phyloP scores from a whole-genome alignment of 2,888 invertebrate genomes.

The Isotomurus palustris region DNA sequence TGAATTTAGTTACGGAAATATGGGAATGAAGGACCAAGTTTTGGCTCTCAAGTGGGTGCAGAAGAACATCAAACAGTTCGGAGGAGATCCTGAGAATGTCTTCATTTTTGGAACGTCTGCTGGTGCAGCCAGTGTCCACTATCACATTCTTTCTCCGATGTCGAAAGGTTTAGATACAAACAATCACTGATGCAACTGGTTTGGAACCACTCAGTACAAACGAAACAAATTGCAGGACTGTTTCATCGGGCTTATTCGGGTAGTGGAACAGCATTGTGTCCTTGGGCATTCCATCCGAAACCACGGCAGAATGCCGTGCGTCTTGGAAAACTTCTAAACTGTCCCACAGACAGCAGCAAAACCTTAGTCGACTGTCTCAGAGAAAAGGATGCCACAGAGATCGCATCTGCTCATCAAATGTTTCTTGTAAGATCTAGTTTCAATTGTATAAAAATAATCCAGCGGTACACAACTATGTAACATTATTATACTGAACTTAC shows the following conservation, averaged over 20 bases:
- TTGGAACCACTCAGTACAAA: background rate
- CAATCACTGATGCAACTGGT: background rate
- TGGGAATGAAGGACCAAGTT: constrained; percentile 28
- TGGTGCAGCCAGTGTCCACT: constrained; percentile 26
- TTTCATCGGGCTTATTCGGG: constrained; percentile 28
- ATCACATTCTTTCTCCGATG: constrained; percentile 20
- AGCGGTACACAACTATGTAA: background rate
- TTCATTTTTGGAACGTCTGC: constrained; percentile 31
- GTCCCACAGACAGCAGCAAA: constrained; percentile 17
- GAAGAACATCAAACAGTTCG: constrained; percentile 28
- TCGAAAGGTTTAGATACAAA: no score
- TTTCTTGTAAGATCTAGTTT: constrained; percentile 21
- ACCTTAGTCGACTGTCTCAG: constrained; percentile 26
- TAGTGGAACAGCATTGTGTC: constrained; percentile 34
- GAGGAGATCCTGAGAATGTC: constrained; percentile 21
- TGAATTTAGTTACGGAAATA: constrained; percentile 20
- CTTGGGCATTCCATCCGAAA: constrained; percentile 34
- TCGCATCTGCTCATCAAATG: constrained; percentile 23
- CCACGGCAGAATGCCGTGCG: constrained; percentile 22
- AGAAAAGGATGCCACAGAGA: constrained; percentile 29
- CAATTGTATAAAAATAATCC: background rate
- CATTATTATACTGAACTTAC: background rate
- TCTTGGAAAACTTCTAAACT: constrained; percentile 19
- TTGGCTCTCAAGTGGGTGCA: constrained; percentile 23
- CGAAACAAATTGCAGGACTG: constrained; percentile 25